phyloP scores from a whole-genome alignment of 2,797 vertebrate species.

The Chelon auratus region DNA sequence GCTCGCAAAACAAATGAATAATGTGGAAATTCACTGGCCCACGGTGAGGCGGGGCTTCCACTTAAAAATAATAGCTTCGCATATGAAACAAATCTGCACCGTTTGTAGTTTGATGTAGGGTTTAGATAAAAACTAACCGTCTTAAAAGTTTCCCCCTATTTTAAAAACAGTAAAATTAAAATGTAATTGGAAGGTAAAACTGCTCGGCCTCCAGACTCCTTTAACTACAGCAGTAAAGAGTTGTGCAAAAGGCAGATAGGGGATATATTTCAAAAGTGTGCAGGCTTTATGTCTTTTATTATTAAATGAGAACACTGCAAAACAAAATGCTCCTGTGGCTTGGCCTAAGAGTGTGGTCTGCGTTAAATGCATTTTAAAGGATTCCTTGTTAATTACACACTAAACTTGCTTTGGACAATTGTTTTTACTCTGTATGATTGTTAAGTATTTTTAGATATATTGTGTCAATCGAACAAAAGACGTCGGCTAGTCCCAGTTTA shows the following conservation, averaged over 20 bases:
- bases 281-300: conserved; percentile 18
- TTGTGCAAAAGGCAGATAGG: not conserved
- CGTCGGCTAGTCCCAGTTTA: conserved; percentile 56
- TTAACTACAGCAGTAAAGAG: not conserved
- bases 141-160: not conserved
- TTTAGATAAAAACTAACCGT: not conserved
- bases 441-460: conserved; percentile 71
- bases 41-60: not conserved
- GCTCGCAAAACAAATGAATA: conserved; percentile 17
- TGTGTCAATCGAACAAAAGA: conserved; percentile 52
- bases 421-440: conserved; percentile 22
- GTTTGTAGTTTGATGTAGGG: conserved; percentile 3
- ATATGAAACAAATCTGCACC: not conserved
- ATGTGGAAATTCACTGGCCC: not conserved
- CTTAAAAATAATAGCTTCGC: not conserved
- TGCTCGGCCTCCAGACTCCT: not conserved
- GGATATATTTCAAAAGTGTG: conserved; percentile 1
- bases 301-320: conserved; percentile 9
- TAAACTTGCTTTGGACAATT: not conserved
- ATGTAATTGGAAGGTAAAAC: not conserved
- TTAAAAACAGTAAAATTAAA: conserved; percentile 2
- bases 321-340: conserved; percentile 3
- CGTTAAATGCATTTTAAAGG: conserved; percentile 22
- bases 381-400: not conserved
- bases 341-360: not conserved